phyloP scores from a whole-genome alignment of 2,888 invertebrate species.

The Tiliacea aurago region DNA sequence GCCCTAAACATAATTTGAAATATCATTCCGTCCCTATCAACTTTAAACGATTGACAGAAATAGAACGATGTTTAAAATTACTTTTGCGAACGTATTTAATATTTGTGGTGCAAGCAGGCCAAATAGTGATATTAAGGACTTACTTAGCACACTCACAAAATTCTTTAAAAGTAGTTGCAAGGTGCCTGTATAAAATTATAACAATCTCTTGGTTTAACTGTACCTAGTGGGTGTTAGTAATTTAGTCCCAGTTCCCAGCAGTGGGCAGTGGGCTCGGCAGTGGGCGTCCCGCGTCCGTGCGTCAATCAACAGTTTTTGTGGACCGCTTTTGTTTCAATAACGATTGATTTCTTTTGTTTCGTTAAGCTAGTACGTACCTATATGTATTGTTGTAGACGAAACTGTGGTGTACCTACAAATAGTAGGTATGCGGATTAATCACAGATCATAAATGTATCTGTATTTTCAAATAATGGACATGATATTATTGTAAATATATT shows the following conservation, averaged over 20 bases:
- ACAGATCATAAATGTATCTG: too few species aligned
- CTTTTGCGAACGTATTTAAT: too few species aligned
- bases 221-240: slow-evolving; percentile 22
- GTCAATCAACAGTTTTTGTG: slow-evolving; percentile 58
- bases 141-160: not conserved
- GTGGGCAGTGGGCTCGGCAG: slow-evolving; percentile 27
- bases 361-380: slow-evolving; percentile 6
- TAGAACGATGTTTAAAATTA: too few species aligned
- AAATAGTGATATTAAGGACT: not conserved
- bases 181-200: not conserved
- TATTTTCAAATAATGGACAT: not conserved
- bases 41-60: too few species aligned
- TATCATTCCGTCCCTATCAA: too few species aligned
- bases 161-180: not conserved
- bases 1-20: too few species aligned
- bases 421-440: slow-evolving; percentile 19
- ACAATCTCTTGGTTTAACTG: not conserved
- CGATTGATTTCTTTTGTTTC: slow-evolving; percentile 61
- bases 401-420: not conserved
- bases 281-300: slow-evolving; percentile 55
- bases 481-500: slow-evolving; percentile 5
- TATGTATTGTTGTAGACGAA: slow-evolving; percentile 21
- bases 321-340: slow-evolving; percentile 59
- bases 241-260: slow-evolving; percentile 16
- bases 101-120: too few species aligned